Base-by-base conservation (phyloP, 2,797 vertebrate species). In the Bucorvus abyssinicus region DNA sequence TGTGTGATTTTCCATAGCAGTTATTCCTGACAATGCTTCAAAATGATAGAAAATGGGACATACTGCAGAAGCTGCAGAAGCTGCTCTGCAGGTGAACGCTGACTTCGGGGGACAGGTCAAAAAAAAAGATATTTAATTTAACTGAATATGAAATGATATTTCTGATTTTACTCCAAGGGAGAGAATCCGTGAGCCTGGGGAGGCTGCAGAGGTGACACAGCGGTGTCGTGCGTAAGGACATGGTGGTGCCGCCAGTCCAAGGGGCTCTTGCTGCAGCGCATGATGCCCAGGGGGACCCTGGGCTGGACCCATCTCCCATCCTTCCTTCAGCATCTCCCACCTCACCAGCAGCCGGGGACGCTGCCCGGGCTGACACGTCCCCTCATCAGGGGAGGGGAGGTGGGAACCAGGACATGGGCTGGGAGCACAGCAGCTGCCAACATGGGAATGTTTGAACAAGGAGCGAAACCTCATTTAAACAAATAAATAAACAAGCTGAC, bases 401-500 rank as follows among this genome's bases (percentile, higher is more conserved):
- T 4, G 93, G 88, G 93, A 94, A 94, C 44, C 8, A 0, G 84
- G 87, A 83, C 69, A 53, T 40, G 73, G 78, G 47, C 78, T 14
- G 38, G 77, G 55, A 94, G 55, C 21, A 0, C 90, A 86, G 76
- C 92, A 95, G 83, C 92, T 96, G 94, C 87, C 91, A 95, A 90
- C 79, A 94, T 93, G 95, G 75, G 86, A 92, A 89, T 86, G 95
- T 89, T 97, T 94, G 87, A 87, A 87, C 81, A 84, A 94, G 80
- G 75, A 82, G 45, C n/a, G 80, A 89, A 91, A 82, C 87, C 92
- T 96, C 96, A 90, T 93, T 96, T 85, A 95, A 96, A 96, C 97
- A 98, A 97, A 96, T 95, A 95, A 96, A 97, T 97, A 96, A 97
- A 95, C 93, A 92, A 94, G 84, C 83, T 93, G 87, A 96, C 95